Evolutionary conservation across 2,888 invertebrate genomes (phyloP), one percentile per base, ranked within the genome.

Genomic region (Panorpa germanica): DNA sequence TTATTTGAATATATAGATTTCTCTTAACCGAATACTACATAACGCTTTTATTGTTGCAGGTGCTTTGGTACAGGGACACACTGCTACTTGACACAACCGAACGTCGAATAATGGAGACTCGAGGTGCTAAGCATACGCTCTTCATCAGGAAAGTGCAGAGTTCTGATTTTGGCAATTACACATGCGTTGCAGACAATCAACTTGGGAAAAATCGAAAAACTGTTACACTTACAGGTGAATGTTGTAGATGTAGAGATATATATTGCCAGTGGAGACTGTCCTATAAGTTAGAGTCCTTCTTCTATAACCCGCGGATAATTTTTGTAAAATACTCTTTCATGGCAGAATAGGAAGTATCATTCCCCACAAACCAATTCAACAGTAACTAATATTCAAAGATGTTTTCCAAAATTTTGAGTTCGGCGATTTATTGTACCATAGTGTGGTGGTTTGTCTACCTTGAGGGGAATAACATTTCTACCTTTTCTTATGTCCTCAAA

Each of bases 101-200:
- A 48, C 55, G 65, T 34, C 59, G 69, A 43, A 65, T 70, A 47
- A 69, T 68, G 61, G 70, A 71, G 48, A 64, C 65, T 35, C 60
- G 68, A 39, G 70, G 70, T 33, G 65, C 68, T 42, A 54, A 70
- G 41, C 70, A 71, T 48, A 70, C 68, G 14, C 59, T 71, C 41
- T 64, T 71, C 50, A 66, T 71, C 45, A 60, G 69, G 35, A 70
- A 69, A 56, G 70, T 71, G 41, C 65, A 70, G 48, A 57, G 61
- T 37, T 61, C 65, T 40, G 71, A 72, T 55, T 71, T 72, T 48
- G 71, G 71, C 40, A 70, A 70, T 55, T 72, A 72, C 53, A 68
- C 68, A 41, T 72, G 72, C 51, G 64, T 68, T 38, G 72, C 71
- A 28, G 70, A 72, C 49, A 72, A 72, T 55, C 61, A 63, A 45